Percentiles rank a stretch among this genome's conserved stretches.
Conservation (phyloP, 2,797 vertebrate species). For the Buphagus erythrorhynchus region DNA sequence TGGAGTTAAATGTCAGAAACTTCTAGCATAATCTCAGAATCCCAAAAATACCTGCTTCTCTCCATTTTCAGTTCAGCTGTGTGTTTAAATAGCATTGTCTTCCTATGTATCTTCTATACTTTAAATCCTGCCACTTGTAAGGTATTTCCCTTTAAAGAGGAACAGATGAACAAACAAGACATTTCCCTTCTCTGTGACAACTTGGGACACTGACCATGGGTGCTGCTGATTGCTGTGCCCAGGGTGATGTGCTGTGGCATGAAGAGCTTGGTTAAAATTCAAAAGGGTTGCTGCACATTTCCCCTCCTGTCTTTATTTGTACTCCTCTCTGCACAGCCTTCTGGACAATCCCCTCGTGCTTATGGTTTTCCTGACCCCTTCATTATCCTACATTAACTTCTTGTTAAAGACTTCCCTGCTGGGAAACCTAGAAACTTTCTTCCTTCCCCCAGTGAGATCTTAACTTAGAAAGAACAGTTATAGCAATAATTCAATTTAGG, state of each 20-base stretch:
- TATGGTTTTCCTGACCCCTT: neutral
- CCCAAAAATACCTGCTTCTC: neutral
- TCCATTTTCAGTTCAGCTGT: neutral
- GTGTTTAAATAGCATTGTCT: neutral
- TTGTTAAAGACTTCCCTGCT: constrained; percentile 37
- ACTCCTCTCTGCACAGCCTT: neutral
- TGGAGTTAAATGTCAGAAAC: neutral
- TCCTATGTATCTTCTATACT: neutral
- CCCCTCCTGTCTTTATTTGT: neutral
- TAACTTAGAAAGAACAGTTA: constrained; percentile 55
- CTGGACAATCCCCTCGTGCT: neutral
- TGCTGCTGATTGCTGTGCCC: neutral
- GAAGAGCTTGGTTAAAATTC: neutral
- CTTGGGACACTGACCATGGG: neutral
- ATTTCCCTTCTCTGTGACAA: neutral
- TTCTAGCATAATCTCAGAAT: neutral
- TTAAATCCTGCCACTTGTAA: neutral
- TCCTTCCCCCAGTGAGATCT: constrained; percentile 23
- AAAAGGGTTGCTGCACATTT: neutral
- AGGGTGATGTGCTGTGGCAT: neutral
- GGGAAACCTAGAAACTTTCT: constrained; percentile 47
- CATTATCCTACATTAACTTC: constrained; percentile 24
- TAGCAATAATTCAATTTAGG: constrained; percentile 31
- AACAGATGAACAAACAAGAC: neutral
- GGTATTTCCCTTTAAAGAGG: neutral